Evolutionary conservation across 2,888 invertebrate genomes (phyloP), one percentile per base, ranked within the genome.

Genomic region (Napeogenes inachia): DNA sequence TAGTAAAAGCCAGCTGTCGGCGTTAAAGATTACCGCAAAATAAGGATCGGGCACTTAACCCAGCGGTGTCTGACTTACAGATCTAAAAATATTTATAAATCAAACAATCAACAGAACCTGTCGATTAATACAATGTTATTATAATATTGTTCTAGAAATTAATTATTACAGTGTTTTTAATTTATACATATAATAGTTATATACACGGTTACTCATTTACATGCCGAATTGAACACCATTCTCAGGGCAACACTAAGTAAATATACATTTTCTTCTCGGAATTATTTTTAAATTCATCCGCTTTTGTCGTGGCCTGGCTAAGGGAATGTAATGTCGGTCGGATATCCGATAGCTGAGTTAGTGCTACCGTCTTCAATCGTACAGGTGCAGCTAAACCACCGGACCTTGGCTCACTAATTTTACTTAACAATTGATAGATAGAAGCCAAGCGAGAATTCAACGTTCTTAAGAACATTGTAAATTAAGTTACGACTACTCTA

Each of bases 281-380:
- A 35, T 35, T 5, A 35, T 35, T 35, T 6, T 35, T 35, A 35
- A 1, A 35, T 35, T 4, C 3, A 5, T 35, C 6, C 35, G 35
- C 35, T 6, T 54, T 59, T 54, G 56, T 69, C 63, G 47, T 70
- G 66, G 64, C 64, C 63, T 53, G 21, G 21, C 21, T 21, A 21
- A 21, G 1, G 21, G 1, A 21, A 21, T 30, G 66, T 35, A 2
- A 35, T 35, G 6, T 35, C 35, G 3, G 35, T 66, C 59, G 69
- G 63, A 63, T 67, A 57, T 62, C 63, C 62, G 62, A 70, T 68
- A 64, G 70, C 69, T 71, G 69, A 69, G 66, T 63, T 68, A 67
- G 68, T 66, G 56, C 67, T 60, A 57, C 60, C 67, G 62, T 54
- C 62, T 63, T 61, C 63, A 13, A 13, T 60, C 59, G 66, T 62